Base-by-base conservation (phyloP, 2,797 vertebrate genomes). In the Onychomys torridus region DNA sequence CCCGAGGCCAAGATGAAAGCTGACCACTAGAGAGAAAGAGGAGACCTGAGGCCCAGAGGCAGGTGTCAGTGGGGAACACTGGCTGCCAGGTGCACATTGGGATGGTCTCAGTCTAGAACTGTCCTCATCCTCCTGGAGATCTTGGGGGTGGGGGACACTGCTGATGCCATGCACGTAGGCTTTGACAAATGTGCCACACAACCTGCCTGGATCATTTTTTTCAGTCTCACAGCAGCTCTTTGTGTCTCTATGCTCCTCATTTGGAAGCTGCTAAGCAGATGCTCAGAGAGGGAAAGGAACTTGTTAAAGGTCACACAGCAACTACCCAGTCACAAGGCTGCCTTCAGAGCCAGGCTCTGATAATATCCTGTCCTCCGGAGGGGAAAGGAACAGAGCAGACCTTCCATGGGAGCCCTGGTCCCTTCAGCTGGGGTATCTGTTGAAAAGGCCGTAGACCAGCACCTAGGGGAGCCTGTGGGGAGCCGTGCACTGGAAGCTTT, bases 1-100 rank as follows among this genome's bases (percentile, higher is more conserved):
- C 95, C 21, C 4, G 71, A 76, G 73, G 79, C 91, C 90, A 91
- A 81, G 37, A 76, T 57, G 94, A 95, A 96, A 97, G 17, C 46
- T 46, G 89, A 97, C 71, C 71, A 23, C 27, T 46, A 29, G 32
- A 37, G 25, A 40, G 89, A 93, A 96, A 95, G 71, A 96, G 85
- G 52, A 96, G 65, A 21, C 40, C 63, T 57, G 46, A 76, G 79
- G 25, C 17, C 49, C 46, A n/a, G 27, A 65, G 32, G 78, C 49
- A 55, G 73, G n/a, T 52, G 69, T 69, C 32, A 89, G 46, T 5
- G 19, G 63, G 76, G 81, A 71, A 65, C 11, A 34, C 2, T 25
- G 65, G 59, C 71, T 40, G 11, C 14, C 61, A 46, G 55, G 67
- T 82, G 63, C 49, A 43, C 34, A 46, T 14, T 40, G 77, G 63